Evolutionary conservation across 2,797 vertebrate genomes (phyloP), one percentile per base, ranked within the genome.

Genomic region (Macropodus opercularis): DNA sequence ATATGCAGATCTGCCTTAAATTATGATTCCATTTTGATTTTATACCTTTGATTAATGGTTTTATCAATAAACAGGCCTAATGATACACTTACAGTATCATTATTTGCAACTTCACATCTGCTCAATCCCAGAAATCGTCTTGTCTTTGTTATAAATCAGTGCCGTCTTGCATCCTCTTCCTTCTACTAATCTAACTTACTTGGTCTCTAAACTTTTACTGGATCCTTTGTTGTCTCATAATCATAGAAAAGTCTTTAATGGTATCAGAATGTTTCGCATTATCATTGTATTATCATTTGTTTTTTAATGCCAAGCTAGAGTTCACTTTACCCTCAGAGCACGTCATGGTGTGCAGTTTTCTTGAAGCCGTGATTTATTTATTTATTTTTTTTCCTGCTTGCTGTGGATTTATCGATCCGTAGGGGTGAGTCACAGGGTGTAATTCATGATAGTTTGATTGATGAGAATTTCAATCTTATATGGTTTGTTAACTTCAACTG

Each of bases 371-470:
- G 79, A 75, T n/a, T n/a, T n/a, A n/a, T n/a, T n/a, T n/a, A 44
- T 78, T 81, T 68, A 52, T 74, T 70, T 60, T 63, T 49, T 26
- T 39, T 36, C 56, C 75, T 75, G 85, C 81, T 85, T 80, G 83
- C 87, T 86, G 85, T 89, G 90, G 86, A 90, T 92, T 90, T 91
- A 92, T 91, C 79, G 91, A 93, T 93, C 87, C 71, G 49, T 62
- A 80, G 86, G 89, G 90, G 88, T 88, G 88, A 90, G 86, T 91
- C 89, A 90, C 85, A 86, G 87, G 86, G 83, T 89, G 87, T 92
- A 90, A 92, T 91, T 92, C 90, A 91, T 90, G 87, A 90, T 87
- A 82, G 83, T 80, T 87, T 90, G 90, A 93, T 91, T 91, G 90
- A 92, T 93, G 91, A 91, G 89, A 86, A 92, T 87, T 90, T 90